A percentile compares a stretch with the other conserved stretches of the same genome.
Evolutionary conservation across 2,888 invertebrate genomes (phyloP).

Genomic region (Lithophane socia): DNA sequence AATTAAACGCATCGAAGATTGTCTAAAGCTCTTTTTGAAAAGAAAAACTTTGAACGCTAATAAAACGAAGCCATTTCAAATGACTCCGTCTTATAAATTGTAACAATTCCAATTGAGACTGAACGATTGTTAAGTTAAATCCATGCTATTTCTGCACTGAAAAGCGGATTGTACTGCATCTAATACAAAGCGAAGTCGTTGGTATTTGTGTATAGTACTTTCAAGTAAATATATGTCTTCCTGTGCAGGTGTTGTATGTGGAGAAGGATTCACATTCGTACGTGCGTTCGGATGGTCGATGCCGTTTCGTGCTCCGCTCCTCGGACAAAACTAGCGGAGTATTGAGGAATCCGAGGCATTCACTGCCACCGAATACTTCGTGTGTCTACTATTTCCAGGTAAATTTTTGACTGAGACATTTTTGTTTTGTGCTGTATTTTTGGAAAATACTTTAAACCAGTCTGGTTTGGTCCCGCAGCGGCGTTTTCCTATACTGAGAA

Average conservation of each 20-base stretch:
- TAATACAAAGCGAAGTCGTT: slow-evolving; percentile 45
- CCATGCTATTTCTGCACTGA: slow-evolving; percentile 34
- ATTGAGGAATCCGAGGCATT: slow-evolving; percentile 94
- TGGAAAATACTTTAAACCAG: background rate
- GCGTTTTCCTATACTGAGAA: background rate
- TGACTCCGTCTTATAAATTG: slow-evolving; percentile 38
- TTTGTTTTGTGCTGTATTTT: slow-evolving; percentile 4
- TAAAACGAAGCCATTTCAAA: slow-evolving; percentile 27
- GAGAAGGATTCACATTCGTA: slow-evolving; percentile 94
- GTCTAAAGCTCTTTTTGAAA: background rate
- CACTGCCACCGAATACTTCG: slow-evolving; percentile 95
- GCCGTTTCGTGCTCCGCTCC: slow-evolving; percentile 94
- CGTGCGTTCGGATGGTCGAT: slow-evolving; percentile 93
- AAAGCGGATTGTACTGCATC: slow-evolving; percentile 58
- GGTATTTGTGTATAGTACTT: slow-evolving; percentile 13
- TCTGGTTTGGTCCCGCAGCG: background rate
- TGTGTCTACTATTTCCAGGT: slow-evolving; percentile 94
- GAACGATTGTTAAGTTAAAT: slow-evolving; percentile 47
- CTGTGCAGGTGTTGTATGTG: slow-evolving; percentile 92
- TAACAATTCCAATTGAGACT: slow-evolving; percentile 39
- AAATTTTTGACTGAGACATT: slow-evolving; percentile 38
- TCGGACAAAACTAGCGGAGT: slow-evolving; percentile 94
- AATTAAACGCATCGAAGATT: background rate
- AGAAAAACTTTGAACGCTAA: slow-evolving; percentile 10
- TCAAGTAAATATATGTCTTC: slow-evolving; percentile 44